A percentile compares a stretch with the other conserved stretches of the same genome.
Evolutionary conservation across 1,140 invertebrate genomes (phyloP).

Genomic region (Venturia canescens): DNA sequence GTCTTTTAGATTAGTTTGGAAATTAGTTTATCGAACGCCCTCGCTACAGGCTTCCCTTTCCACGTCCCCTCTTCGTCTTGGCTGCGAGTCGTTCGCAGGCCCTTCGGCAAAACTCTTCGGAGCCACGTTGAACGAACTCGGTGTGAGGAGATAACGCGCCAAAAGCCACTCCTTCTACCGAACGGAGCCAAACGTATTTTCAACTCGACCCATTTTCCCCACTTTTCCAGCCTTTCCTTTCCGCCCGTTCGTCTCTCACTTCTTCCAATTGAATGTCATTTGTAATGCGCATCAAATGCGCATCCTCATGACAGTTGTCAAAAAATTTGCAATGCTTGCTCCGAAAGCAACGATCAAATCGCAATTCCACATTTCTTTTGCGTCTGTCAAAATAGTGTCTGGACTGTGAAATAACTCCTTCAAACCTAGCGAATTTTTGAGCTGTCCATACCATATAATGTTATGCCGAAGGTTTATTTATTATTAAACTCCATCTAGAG

Average conservation of each 20-base stretch:
- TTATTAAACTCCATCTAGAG: too few species aligned
- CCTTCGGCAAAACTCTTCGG: constrained; percentile 38
- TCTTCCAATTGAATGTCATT: background rate
- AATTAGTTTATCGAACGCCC: constrained; percentile 56
- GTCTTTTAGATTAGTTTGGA: constrained; percentile 56
- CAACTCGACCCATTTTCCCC: constrained; percentile 35
- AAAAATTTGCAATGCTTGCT: too few species aligned
- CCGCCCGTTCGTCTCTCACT: background rate
- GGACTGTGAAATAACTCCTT: too few species aligned
- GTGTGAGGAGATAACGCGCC: constrained; percentile 33
- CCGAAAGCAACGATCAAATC: too few species aligned
- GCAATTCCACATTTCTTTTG: too few species aligned
- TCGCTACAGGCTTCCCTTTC: constrained; percentile 31
- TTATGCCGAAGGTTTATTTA: too few species aligned
- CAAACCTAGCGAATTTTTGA: too few species aligned
- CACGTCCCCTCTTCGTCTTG: constrained; percentile 6
- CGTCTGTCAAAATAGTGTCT: too few species aligned
- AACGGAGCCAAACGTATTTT: constrained; percentile 43
- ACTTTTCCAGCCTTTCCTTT: background rate
- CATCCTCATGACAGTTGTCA: background rate
- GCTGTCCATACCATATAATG: too few species aligned
- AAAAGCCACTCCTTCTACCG: constrained; percentile 38
- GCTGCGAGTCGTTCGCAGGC: background rate
- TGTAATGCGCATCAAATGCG: background rate
- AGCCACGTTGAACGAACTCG: constrained; percentile 19